Conservation (phyloP, 2,888 invertebrate genomes). For the Stenodera caucasica region DNA sequence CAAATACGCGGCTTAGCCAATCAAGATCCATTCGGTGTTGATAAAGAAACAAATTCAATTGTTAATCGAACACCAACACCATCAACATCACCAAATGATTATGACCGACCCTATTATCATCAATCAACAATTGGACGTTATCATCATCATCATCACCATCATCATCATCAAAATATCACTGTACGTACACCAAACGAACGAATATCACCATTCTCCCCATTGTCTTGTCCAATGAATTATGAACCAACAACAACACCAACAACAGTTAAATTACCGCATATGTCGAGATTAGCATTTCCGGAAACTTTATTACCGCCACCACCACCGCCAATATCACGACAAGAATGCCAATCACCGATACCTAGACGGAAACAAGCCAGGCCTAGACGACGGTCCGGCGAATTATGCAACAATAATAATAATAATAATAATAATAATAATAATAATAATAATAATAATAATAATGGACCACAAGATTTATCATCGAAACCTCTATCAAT, state of each 20-base stretch:
- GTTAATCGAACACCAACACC: constrained; percentile 54
- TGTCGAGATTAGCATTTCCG: constrained; percentile 56
- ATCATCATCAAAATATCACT: constrained; percentile 28
- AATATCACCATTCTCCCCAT: constrained; percentile 50
- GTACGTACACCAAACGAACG: constrained; percentile 39
- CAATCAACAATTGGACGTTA: not conserved
- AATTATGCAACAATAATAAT: too few species aligned
- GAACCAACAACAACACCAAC: too few species aligned
- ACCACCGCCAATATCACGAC: constrained; percentile 38
- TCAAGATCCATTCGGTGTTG: constrained; percentile 55
- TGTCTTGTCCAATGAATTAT: constrained; percentile 52
- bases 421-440: not conserved
- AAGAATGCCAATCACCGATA: constrained; percentile 74
- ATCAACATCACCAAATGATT: constrained; percentile 55
- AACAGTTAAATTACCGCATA: constrained; percentile 56
- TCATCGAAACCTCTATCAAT: constrained; percentile 52
- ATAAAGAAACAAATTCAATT: constrained; percentile 49
- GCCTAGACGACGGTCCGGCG: constrained; percentile 81
- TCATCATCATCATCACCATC: constrained; percentile 39
- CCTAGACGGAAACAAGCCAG: constrained; percentile 84
- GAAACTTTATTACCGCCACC: constrained; percentile 48
- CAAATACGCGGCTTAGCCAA: constrained; percentile 78
- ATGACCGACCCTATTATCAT: constrained; percentile 40
- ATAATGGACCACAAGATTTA: constrained; percentile 62
- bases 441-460: too few species aligned